Evolutionary conservation across 92 coral and sea anemone genomes (phyloP).

Genomic region (Epizoanthus scotinus): DNA sequence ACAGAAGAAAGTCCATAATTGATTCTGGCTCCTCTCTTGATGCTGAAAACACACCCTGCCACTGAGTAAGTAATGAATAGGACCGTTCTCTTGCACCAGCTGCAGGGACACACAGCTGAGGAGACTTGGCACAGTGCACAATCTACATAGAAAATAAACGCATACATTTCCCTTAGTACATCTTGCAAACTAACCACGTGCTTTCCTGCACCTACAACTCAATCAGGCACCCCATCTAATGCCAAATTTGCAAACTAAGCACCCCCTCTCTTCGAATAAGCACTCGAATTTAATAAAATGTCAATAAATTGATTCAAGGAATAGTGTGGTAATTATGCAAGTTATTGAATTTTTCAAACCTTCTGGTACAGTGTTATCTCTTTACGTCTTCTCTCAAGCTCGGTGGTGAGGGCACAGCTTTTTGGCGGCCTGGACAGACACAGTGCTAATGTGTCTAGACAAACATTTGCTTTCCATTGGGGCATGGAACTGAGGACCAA

Average conservation of each 20-base stretch:
- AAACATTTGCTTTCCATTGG: slow-evolving; percentile 75
- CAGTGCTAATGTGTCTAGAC: slow-evolving; percentile 70
- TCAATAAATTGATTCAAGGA: no score
- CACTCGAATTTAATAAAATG: no score
- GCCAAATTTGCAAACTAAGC: no score
- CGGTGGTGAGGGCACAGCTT: slow-evolving; percentile 60
- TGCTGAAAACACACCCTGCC: slow-evolving; percentile 88
- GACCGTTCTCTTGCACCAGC: slow-evolving; percentile 32
- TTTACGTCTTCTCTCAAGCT: slow-evolving; percentile 68
- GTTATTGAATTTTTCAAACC: slow-evolving; percentile 44
- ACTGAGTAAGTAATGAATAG: slow-evolving; percentile 53
- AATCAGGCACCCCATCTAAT: no score
- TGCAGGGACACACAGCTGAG: slow-evolving; percentile 44
- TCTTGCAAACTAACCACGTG: no score
- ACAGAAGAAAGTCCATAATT: slow-evolving; percentile 79
- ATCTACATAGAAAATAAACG: slow-evolving; percentile 35
- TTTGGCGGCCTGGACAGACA: slow-evolving; percentile 79
- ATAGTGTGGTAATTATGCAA: not conserved
- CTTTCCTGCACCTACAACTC: no score
- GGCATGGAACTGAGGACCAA: slow-evolving; percentile 75
- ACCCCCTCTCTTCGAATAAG: no score
- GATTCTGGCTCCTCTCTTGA: slow-evolving; percentile 68
- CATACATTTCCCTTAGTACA: no score
- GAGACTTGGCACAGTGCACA: slow-evolving; percentile 68
- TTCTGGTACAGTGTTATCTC: slow-evolving; percentile 71